Base-by-base conservation (phyloP, 1,140 invertebrate species). In the Halictus rubicundus region DNA sequence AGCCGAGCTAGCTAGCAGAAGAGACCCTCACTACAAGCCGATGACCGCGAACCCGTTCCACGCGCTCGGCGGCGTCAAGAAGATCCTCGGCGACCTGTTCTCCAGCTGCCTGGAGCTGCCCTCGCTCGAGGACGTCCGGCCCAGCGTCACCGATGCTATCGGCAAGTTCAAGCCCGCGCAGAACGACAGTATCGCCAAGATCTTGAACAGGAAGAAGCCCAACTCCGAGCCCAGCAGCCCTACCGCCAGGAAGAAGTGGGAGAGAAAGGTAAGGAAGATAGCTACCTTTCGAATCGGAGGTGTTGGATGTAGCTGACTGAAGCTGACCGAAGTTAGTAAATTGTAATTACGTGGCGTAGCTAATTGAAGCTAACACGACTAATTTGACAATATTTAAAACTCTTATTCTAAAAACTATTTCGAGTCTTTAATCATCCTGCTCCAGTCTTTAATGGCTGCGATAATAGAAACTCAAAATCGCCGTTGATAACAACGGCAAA, bases 11-110 rank as follows among this genome's bases (percentile, higher is more conserved):
- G 97, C 97, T 94, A 96, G 96, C 87, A 94, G 95, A 63, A 94
- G 96, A 86, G 97, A 98, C 93, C 95, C 96, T 49, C 96, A 97
- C 87, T 97, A 97, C 87, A 95, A 95, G 86, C 95, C 95, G 8
- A 94, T 94, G 88, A 95, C 93, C 21, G 94, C 94, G 59, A 96
- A 97, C 92, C 96, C 96, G 21, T 96, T 97, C 89, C 95, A 96
- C 63, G 94, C 95, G 4, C 90, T 96, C 16, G 94, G 95, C 9
- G 96, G 96, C 69, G 96, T 97, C 37, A 96, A 96, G 89, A 97
- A 97, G 89, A 96, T 97, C 66, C 93, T 97, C 12, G 96, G 96
- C 0, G 94, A 96, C 87, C 84, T 95, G 23, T 96, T 96, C 87
- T 97, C 96, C 49, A 96, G 96, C 6, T 97, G 96, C 90, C 95